phyloP scores from a whole-genome alignment of 1,140 invertebrate genomes.

The Anastrepha obliqua region DNA sequence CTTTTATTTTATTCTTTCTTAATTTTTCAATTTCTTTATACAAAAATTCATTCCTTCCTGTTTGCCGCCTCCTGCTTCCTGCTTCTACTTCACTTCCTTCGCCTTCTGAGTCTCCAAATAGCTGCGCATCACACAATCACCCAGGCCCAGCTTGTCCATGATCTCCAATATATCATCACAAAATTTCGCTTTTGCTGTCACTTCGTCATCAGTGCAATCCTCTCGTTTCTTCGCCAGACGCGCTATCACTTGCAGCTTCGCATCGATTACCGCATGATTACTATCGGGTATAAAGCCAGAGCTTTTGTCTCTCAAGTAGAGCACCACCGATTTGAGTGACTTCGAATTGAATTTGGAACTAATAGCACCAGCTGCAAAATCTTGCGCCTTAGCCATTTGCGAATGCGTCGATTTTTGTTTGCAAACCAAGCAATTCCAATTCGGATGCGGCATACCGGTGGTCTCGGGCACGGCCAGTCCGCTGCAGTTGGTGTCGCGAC shows the following conservation, averaged over 20 bases:
- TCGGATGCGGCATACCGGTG: conserved; percentile 69
- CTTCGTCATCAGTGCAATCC: conserved; percentile 68
- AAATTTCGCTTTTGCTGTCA: conserved; percentile 64
- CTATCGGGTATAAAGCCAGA: conserved; percentile 68
- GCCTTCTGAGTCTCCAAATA: conserved; percentile 64
- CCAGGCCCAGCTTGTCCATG: conserved; percentile 72
- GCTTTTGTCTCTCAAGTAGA: conserved; percentile 70
- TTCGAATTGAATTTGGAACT: conserved; percentile 71
- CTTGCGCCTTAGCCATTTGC: conserved; percentile 71
- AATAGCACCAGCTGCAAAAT: conserved; percentile 69
- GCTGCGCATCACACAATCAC: conserved; percentile 70
- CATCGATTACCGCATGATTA: conserved; percentile 70
- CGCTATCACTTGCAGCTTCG: conserved; percentile 67
- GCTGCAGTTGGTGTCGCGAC: conserved; percentile 69
- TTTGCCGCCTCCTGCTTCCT: background rate
- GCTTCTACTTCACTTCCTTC: conserved; percentile 43
- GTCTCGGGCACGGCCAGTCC: conserved; percentile 70
- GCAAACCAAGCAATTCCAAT: conserved; percentile 70
- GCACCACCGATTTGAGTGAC: conserved; percentile 66
- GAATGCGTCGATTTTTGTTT: conserved; percentile 71
- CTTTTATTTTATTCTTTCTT: no score
- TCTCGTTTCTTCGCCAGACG: conserved; percentile 63
- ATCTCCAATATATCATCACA: conserved; percentile 73
- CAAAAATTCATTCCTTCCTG: background rate
- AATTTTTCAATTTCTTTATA: no score